Conservation (phyloP, 2,113 vertebrate species). For the Symphodus melops region DNA sequence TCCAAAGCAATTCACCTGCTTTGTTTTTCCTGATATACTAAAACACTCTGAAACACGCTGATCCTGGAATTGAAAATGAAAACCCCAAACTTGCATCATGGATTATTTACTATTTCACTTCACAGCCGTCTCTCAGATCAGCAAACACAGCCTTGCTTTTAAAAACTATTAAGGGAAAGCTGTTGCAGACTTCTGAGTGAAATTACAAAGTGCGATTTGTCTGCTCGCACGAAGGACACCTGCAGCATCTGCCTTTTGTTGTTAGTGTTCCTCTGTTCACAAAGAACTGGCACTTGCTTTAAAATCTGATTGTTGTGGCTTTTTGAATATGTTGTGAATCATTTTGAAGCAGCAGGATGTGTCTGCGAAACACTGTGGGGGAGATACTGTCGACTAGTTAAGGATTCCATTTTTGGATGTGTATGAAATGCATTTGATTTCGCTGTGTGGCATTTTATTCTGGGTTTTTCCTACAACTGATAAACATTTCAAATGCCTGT, state of each 20-base stretch:
- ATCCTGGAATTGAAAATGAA: no score
- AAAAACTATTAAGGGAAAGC: not conserved
- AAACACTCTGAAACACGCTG: no score
- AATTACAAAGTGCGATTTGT: conserved; percentile 15
- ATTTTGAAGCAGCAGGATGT: conserved; percentile 8
- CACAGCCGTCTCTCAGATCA: not conserved
- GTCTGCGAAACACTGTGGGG: not conserved
- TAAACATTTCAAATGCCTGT: not conserved
- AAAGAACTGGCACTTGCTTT: conserved; percentile 18
- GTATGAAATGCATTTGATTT: not conserved
- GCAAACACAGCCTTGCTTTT: not conserved
- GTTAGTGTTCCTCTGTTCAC: conserved; percentile 42
- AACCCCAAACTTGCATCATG: not conserved
- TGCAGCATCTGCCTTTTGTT: conserved; percentile 42
- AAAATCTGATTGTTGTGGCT: not conserved
- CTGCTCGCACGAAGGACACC: not conserved
- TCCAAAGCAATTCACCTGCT: not conserved
- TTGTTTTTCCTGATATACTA: not conserved
- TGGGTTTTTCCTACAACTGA: not conserved
- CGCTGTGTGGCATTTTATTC: not conserved
- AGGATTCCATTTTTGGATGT: not conserved
- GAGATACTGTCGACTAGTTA: conserved; percentile 1
- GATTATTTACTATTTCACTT: not conserved
- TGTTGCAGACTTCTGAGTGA: not conserved
- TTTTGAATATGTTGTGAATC: conserved; percentile 1